Percentiles rank a stretch among this genome's conserved stretches.
These are phyloP conservation scores for Paracentrotus lividus DNA, from an alignment of 53 echinoderm and acorn worm species.

Conservation along the genomic window DNA sequence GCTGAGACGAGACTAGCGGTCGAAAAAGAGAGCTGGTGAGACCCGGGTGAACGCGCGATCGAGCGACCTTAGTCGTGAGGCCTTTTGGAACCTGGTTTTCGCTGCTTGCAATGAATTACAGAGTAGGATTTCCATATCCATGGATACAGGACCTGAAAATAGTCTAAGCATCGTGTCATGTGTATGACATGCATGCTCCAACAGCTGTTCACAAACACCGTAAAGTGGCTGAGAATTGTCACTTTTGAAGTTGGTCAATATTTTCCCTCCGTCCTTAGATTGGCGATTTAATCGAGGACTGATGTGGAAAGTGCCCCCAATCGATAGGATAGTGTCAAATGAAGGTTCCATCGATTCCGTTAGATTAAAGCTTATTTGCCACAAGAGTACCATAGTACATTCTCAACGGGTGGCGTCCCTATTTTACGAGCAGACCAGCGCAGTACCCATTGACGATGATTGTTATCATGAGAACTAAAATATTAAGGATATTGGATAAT, in stretches of 20 bases:
- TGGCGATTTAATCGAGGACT: slow-evolving; percentile 66
- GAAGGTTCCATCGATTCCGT: slow-evolving; percentile 50
- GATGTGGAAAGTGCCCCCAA: slow-evolving; percentile 31
- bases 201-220: slow-evolving; percentile 62
- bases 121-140: too few species aligned
- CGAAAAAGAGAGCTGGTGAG: too few species aligned
- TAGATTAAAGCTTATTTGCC: slow-evolving; percentile 46
- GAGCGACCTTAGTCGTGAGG: too few species aligned
- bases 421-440: neutral
- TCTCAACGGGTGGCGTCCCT: slow-evolving; percentile 34
- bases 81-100: too few species aligned
- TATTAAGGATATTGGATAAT: too few species aligned
- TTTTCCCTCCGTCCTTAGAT: neutral
- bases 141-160: neutral
- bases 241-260: slow-evolving; percentile 61
- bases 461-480: too few species aligned
- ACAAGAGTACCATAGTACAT: slow-evolving; percentile 45
- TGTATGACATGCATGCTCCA: slow-evolving; percentile 11
- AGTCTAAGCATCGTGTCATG: neutral
- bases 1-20: too few species aligned
- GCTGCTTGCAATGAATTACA: too few species aligned
- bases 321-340: slow-evolving; percentile 57
- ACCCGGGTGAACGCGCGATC: too few species aligned
- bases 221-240: slow-evolving; percentile 40
- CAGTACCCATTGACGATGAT: neutral